These are phyloP conservation scores for Dicranocentrus wangi DNA, from an alignment of 2,888 invertebrate species.

Conservation along the genomic window DNA sequence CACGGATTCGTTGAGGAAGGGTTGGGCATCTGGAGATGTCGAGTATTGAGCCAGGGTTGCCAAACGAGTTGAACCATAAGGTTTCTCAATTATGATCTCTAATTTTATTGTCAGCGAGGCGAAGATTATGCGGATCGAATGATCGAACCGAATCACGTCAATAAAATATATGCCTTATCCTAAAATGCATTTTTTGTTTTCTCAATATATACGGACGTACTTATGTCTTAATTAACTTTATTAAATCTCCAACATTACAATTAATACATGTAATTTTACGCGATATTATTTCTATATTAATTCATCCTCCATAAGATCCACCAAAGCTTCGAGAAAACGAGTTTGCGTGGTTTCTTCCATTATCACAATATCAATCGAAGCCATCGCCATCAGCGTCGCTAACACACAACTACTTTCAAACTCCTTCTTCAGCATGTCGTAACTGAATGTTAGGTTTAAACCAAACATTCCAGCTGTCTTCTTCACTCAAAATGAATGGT, in stretches of 20 bases:
- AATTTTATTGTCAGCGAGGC: no score
- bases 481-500: constrained; percentile 20
- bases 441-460: constrained; percentile 63
- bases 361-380: constrained; percentile 64
- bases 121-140: no score
- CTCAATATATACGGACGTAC: no score
- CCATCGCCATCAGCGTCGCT: constrained; percentile 67
- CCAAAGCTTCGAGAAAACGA: constrained; percentile 65
- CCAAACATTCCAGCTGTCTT: constrained; percentile 49
- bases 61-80: constrained; percentile 2
- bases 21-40: constrained; percentile 51
- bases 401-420: constrained; percentile 65
- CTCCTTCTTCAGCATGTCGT: constrained; percentile 52
- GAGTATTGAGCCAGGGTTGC: constrained; percentile 25
- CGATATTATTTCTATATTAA: constrained; percentile 50
- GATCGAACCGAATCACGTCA: no score
- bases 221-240: no score
- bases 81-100: no score
- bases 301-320: constrained; percentile 66
- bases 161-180: no score
- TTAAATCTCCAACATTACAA: no score
- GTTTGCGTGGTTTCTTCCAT: constrained; percentile 62
- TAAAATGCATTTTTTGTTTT: no score
- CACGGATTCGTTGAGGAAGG: constrained; percentile 59
- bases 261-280: no score